Percentiles rank a stretch among this genome's conserved stretches.
Evolutionary conservation across 2,113 vertebrate species (phyloP).

Genomic region (Nymphicus hollandicus): DNA sequence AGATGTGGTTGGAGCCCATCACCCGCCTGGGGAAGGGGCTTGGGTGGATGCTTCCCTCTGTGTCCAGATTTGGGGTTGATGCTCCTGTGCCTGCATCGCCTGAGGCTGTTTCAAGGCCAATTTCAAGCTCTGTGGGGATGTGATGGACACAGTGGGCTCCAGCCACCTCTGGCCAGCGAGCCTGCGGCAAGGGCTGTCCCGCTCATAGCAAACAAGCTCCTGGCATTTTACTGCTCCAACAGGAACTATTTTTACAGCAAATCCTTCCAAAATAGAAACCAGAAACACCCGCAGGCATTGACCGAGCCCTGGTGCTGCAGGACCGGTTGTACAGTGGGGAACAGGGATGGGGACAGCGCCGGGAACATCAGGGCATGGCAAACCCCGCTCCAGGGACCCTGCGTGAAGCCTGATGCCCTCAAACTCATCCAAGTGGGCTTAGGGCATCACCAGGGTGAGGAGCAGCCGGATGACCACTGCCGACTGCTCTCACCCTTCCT

Average conservation of each 20-base stretch:
- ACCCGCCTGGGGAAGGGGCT: not conserved
- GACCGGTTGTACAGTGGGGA: not conserved
- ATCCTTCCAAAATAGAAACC: conserved; percentile 22
- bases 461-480: not conserved
- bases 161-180: not conserved
- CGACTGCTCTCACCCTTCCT: not conserved
- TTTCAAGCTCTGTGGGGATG: not conserved
- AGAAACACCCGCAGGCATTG: not conserved
- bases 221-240: not conserved
- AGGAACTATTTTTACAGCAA: conserved; percentile 11
- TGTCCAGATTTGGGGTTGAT: not conserved
- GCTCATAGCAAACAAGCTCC: not conserved
- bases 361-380: not conserved
- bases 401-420: not conserved
- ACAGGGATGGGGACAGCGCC: not conserved
- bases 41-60: not conserved
- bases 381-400: not conserved
- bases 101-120: not conserved
- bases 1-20: not conserved
- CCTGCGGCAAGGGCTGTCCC: not conserved
- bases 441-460: not conserved
- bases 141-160: not conserved
- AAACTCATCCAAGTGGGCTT: not conserved
- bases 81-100: not conserved
- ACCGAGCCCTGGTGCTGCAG: not conserved